A percentile compares a stretch with the other conserved stretches of the same genome.
phyloP scores from a whole-genome alignment of 2,797 vertebrate genomes.

The Amblyopsis hoosieri region DNA sequence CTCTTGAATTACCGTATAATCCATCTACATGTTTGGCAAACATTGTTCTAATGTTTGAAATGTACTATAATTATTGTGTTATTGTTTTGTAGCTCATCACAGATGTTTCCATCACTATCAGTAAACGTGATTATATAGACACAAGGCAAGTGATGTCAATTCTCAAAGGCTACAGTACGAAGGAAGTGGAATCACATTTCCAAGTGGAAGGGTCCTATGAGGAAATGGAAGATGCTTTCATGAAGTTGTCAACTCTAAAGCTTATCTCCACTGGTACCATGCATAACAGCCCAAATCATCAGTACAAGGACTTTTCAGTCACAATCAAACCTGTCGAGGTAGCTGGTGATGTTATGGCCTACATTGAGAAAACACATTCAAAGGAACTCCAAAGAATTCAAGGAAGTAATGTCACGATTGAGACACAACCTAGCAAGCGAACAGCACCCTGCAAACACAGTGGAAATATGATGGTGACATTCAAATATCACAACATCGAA shows the following conservation, averaged over 20 bases:
- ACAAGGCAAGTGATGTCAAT: not conserved
- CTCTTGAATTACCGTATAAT: not conserved
- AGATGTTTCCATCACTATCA: constrained; percentile 40
- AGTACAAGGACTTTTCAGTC: not conserved
- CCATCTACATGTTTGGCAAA: not conserved
- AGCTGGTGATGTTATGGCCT: constrained; percentile 45
- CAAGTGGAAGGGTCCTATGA: constrained; percentile 41
- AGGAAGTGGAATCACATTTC: constrained; percentile 7
- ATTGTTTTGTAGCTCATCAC: constrained; percentile 52
- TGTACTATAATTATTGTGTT: not conserved
- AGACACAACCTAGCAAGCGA: not conserved
- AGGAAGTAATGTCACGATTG: constrained; percentile 23
- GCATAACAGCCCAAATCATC: not conserved
- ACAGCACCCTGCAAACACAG: not conserved
- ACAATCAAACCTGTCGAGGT: constrained; percentile 29
- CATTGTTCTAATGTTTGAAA: not conserved
- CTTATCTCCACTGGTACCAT: not conserved
- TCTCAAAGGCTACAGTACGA: accelerated
- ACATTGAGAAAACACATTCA: constrained; percentile 50
- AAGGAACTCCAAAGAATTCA: constrained; percentile 42
- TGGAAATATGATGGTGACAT: constrained; percentile 15
- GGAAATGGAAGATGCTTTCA: constrained; percentile 25
- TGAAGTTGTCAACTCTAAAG: not conserved
- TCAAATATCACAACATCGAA: not conserved
- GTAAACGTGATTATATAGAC: constrained; percentile 12